Evolutionary conservation across 2,888 invertebrate species (phyloP), one percentile per base, ranked within the genome.

Genomic region (Altica lythri): DNA sequence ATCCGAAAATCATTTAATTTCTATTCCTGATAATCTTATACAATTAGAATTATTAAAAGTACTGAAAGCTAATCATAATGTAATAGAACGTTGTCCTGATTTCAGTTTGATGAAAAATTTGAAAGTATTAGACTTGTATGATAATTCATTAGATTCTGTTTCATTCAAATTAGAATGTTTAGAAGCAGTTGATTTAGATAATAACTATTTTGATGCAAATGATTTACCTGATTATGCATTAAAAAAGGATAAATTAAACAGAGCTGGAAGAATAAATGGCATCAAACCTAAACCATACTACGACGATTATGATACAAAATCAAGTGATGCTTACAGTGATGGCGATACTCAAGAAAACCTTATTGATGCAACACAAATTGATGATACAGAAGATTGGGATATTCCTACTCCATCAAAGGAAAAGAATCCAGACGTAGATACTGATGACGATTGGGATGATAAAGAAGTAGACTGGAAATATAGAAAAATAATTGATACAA

Each of bases 381-480:
- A 44, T 35, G 49, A 50, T 10, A 30, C 14, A 13, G 53, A 55
- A 27, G 55, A 67, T 53, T 69, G 69, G 69, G 67, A 68, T 55
- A 44, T 38, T n/a, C 60, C 60, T 5, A 50, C 53, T 10, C 32
- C 40, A 37, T 4, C 29, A 17, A 35, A 16, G 10, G 38, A 25
- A 43, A 58, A 14, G 17, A 53, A 59, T 55, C 53, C 63, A 35
- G 63, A 64, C 25, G 60, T 68, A 14, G 63, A 64, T 27, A 55
- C 58, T 6, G 69, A 69, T 56, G 58, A 67, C 38, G 61, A 64
- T 35, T 67, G 63, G 63, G 45, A 46, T 17, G 69, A 63, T 4
- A 57, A 53, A 30, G 55, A 61, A n/a, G n/a, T n/a, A n/a, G n/a
- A n/a, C n/a, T n/a, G n/a, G n/a, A n/a, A n/a, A n/a, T n/a, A 17